Evolutionary conservation across 2,888 invertebrate species (phyloP), one percentile per base, ranked within the genome.

Genomic region (Hypomecis punctinalis): DNA sequence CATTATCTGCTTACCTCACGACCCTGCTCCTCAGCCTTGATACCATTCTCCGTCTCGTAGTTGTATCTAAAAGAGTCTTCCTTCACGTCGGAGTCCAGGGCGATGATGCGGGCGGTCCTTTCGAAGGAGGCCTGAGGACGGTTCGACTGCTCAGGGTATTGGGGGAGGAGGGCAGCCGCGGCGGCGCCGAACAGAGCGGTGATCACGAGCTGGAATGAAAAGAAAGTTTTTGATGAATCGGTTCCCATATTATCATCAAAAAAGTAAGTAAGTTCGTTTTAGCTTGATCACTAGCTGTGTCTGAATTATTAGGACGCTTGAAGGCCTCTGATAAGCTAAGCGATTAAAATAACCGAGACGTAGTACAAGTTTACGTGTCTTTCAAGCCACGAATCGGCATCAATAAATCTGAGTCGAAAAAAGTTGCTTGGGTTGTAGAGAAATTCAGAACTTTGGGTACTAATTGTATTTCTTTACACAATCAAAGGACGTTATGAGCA

Each of bases 1-100:
- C 3, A 11, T 1, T 51, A 56, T 11, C 23, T 39, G 3, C 83
- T 74, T 75, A 92, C 92, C 90, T 92, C 91, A 68, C 72, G 89
- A 0, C 93, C 92, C 70, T 91, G 90, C 45, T 92, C 93, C 72
- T 93, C 90, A 71, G 89, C 92, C 68, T 91, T 91, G 75, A 93
- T 93, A 0, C 92, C 92, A 53, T 92, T 93, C 71, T 93, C 92
- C 6, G 93, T 93, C 74, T 93, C 92, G 46, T 82, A 93, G 83
- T 85, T 91, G 75, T 83, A 92, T 84, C 91, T 86, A 85, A 88
- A 93, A 45, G 89, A 89, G 77, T 91, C 90, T 61, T 91, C 92
- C 63, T 90, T 91, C 0, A 92, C 83, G 23, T 92, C 91, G 0
- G 91, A 82, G 73, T 93, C 89, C 68, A 86, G 78, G 23, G 88